Base-by-base conservation (phyloP, 2,888 invertebrate genomes). In the Phasia obesa region DNA sequence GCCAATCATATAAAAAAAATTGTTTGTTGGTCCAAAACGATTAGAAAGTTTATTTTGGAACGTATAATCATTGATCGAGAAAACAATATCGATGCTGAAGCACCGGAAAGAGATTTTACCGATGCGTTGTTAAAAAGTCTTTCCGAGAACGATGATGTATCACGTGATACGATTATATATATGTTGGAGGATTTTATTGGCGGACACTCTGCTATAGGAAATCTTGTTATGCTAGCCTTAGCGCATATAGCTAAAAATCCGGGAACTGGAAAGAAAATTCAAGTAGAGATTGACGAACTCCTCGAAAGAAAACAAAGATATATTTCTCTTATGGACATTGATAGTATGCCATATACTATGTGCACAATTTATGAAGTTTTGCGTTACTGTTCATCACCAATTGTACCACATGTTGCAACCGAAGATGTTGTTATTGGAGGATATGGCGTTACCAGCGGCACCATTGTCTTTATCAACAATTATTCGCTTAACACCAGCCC, bases 331-430 rank as follows among this genome's bases (percentile, higher is more conserved):
- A 91, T 93, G 25, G 96, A 97, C 85, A 93, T 94, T 87, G 91
- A 92, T 0, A 90, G 90, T 1, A 93, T 97, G 92, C 95, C 96
- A 0, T 97, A 95, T 89, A 96, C 96, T 0, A 95, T 96, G 91
- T 96, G 96, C 0, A 95, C 96, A 0, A 93, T 97, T 15, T 93
- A 95, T 86, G 97, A 97, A 92, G 95, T 96, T 0, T 90, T 97
- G 0, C 91, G 97, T 64, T 94, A 94, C 70, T 94, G 96, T 0
- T 96, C 97, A 0, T 97, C 97, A 0, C 97, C 97, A 0, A 97
- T 97, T 77, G 97, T 97, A 0, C 97, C 97, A 0, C 97, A 97
- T 88, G 97, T 97, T 0, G 96, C 97, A 0, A 96, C 95, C 0
- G 94, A 94, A 86, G 94, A 96, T 87, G 94, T 95, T 0, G 92